These are phyloP conservation scores for Orientallactaga sibirica DNA, from an alignment of 2,797 vertebrate species.

Conservation along the genomic window DNA sequence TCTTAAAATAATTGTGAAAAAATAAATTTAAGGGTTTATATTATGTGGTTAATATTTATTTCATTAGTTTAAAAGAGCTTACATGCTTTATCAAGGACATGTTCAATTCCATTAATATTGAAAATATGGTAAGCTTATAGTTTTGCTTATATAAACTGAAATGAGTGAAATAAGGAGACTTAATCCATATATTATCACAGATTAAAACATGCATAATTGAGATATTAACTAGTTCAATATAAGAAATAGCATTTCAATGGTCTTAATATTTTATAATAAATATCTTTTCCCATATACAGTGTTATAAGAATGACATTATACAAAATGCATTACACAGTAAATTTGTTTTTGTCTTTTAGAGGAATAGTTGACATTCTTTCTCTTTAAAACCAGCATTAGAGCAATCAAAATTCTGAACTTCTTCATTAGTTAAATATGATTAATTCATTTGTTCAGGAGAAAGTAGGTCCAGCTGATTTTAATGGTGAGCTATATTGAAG, in stretches of 20 bases:
- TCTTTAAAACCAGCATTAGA: background rate
- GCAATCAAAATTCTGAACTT: conserved; percentile 43
- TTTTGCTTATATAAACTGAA: conserved; percentile 58
- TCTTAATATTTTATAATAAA: conserved; percentile 34
- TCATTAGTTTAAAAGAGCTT: conserved; percentile 43
- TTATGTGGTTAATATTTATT: conserved; percentile 45
- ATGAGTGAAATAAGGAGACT: conserved; percentile 1
- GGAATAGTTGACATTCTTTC: background rate
- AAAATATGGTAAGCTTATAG: background rate
- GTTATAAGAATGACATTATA: background rate
- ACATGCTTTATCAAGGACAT: conserved; percentile 29
- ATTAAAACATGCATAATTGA: background rate
- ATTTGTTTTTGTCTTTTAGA: background rate
- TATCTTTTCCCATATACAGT: background rate
- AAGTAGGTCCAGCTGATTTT: conserved; percentile 57
- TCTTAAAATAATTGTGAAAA: background rate
- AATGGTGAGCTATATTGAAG: conserved; percentile 30
- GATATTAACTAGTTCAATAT: conserved; percentile 6
- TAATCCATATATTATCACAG: conserved; percentile 73
- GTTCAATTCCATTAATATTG: background rate
- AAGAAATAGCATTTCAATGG: conserved; percentile 19
- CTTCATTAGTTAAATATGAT: conserved; percentile 29
- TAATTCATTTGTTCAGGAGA: conserved; percentile 13
- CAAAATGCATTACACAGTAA: conserved; percentile 23
- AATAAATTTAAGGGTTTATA: conserved; percentile 7